Percentiles rank a stretch among this genome's conserved stretches.
Conservation (phyloP, 2,797 vertebrate species). For the Lerista edwardsae region DNA sequence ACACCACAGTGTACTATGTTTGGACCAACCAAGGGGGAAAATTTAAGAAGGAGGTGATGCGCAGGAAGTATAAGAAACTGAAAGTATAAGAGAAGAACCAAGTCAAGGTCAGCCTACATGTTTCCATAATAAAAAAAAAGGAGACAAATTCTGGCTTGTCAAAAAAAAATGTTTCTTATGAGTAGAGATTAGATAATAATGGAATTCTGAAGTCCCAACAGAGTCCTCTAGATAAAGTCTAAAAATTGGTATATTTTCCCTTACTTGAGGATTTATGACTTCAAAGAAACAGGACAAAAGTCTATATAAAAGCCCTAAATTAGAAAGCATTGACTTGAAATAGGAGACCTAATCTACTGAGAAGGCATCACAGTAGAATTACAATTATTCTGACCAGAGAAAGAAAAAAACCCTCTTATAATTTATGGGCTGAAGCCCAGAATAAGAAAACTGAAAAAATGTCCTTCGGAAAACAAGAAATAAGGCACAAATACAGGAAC, state of each 20-base stretch:
- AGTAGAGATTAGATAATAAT: constrained; percentile 58
- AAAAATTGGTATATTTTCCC: constrained; percentile 50
- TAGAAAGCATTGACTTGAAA: constrained; percentile 41
- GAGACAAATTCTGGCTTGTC: constrained; percentile 34
- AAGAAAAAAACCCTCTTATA: background rate
- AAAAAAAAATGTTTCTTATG: constrained; percentile 54
- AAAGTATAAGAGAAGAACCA: constrained; percentile 41
- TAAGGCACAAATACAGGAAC: background rate
- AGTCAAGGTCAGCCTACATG: constrained; percentile 54
- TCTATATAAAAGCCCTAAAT: constrained; percentile 41
- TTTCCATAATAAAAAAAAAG: constrained; percentile 3
- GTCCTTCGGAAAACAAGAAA: constrained; percentile 37
- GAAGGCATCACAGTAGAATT: constrained; percentile 19
- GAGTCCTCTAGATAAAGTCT: constrained; percentile 59
- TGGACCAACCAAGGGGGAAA: constrained; percentile 50
- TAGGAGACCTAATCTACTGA: constrained; percentile 10
- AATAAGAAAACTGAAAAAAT: background rate
- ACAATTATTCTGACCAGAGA: background rate
- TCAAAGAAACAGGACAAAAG: constrained; percentile 43
- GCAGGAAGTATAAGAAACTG: constrained; percentile 20
- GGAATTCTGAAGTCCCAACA: constrained; percentile 52
- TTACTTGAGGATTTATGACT: constrained; percentile 62
- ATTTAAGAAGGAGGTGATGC: constrained; percentile 34
- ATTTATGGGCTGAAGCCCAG: background rate
- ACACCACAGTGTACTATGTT: constrained; percentile 35